These are phyloP conservation scores for Zosterops japonicus DNA, from an alignment of 2,113 vertebrate species.

Conservation along the genomic window DNA sequence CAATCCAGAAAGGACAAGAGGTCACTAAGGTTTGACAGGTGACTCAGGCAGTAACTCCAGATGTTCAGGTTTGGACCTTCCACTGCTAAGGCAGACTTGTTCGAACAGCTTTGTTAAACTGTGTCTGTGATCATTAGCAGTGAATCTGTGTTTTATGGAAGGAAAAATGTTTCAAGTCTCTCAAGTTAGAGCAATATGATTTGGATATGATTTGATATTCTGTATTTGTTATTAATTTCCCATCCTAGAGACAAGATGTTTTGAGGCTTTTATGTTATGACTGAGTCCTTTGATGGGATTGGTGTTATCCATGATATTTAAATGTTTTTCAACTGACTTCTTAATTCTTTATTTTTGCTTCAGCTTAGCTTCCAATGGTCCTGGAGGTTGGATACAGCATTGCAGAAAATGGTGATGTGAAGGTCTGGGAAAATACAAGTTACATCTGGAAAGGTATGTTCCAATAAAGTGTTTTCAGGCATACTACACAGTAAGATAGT, in stretches of 20 bases:
- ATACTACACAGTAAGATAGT: not conserved
- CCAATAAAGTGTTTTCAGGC: not conserved
- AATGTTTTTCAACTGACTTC: not conserved
- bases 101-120: not conserved
- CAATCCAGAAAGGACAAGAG: not conserved
- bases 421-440: conserved; percentile 19
- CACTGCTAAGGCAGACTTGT: not conserved
- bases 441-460: conserved; percentile 53
- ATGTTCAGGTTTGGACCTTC: not conserved
- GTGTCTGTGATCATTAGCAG: not conserved
- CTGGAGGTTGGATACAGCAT: not conserved
- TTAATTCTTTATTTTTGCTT: not conserved
- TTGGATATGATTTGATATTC: not conserved
- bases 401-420: not conserved
- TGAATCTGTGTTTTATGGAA: not conserved
- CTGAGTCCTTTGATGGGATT: not conserved
- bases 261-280: not conserved
- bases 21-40: not conserved
- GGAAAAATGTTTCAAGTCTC: not conserved
- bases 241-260: not conserved
- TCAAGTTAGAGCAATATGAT: not conserved
- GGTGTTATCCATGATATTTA: not conserved
- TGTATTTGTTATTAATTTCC: not conserved
- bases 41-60: not conserved
- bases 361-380: not conserved